phyloP scores from a whole-genome alignment of 2,888 invertebrate genomes.

The Neoascia interrupta region DNA sequence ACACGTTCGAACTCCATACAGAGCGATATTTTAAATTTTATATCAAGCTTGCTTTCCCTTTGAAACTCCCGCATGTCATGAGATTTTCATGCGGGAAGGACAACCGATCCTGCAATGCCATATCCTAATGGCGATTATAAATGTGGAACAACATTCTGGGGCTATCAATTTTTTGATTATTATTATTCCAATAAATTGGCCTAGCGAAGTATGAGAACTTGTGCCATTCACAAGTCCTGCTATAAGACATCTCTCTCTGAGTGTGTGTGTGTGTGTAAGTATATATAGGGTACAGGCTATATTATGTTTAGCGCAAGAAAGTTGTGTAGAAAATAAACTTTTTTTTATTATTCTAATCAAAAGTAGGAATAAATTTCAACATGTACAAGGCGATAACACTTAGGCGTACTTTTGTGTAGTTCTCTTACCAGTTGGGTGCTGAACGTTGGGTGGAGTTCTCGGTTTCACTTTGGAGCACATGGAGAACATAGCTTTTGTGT shows the following conservation, averaged over 20 bases:
- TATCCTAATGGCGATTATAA: too few relatives aligned
- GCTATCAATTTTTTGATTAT: too few relatives aligned
- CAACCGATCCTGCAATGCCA: too few relatives aligned
- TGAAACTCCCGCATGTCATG: too few relatives aligned
- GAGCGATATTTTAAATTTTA: too few relatives aligned
- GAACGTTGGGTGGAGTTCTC: slow-evolving; percentile 74
- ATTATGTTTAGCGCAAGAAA: slow-evolving; percentile 15
- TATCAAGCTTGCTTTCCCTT: too few relatives aligned
- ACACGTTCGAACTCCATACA: too few relatives aligned
- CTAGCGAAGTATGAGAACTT: neutral
- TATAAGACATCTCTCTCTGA: neutral
- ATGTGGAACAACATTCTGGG: too few relatives aligned
- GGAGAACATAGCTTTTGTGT: slow-evolving; percentile 76
- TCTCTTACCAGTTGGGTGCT: slow-evolving; percentile 77
- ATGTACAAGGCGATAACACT: slow-evolving; percentile 43
- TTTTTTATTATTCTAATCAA: slow-evolving; percentile 56
- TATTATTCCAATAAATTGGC: slow-evolving; percentile 26
- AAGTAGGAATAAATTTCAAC: slow-evolving; percentile 50
- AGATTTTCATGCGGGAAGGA: too few relatives aligned
- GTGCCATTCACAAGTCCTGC: slow-evolving; percentile 11
- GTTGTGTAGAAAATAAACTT: slow-evolving; percentile 23
- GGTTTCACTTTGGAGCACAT: slow-evolving; percentile 79
- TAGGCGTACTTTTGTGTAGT: slow-evolving; percentile 25
- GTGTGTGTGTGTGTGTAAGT: neutral
- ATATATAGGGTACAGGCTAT: too few relatives aligned